These are phyloP conservation scores for Calephelis nemesis DNA, from an alignment of 1,140 invertebrate genomes.

Conservation along the genomic window DNA sequence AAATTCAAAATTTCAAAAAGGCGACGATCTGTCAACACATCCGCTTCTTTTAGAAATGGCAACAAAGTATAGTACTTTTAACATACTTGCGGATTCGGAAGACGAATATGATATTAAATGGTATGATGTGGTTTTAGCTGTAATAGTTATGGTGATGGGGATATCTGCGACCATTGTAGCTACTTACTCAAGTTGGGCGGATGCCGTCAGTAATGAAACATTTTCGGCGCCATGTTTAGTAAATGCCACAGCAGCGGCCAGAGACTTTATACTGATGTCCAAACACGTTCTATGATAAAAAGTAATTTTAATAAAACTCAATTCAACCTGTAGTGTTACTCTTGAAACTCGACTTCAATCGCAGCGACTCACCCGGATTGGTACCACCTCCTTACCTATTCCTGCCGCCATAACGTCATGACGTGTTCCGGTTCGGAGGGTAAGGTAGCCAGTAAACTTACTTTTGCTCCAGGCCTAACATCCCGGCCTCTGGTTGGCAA, in stretches of 20 bases:
- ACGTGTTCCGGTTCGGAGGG: no score
- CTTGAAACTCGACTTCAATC: no score
- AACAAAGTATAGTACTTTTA: slow-evolving; percentile 61
- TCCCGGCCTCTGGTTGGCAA: no score
- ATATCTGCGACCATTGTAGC: slow-evolving; percentile 80
- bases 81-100: slow-evolving; percentile 35
- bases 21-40: slow-evolving; percentile 47
- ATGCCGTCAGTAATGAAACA: slow-evolving; percentile 79
- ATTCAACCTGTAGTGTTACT: neutral
- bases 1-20: slow-evolving; percentile 23
- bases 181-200: slow-evolving; percentile 82
- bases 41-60: slow-evolving; percentile 41
- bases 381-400: no score
- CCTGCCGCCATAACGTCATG: no score
- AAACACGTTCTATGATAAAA: slow-evolving; percentile 1
- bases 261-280: slow-evolving; percentile 47
- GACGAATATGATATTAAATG: slow-evolving; percentile 53
- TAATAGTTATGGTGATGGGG: slow-evolving; percentile 78
- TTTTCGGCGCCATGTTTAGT: slow-evolving; percentile 83
- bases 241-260: slow-evolving; percentile 76
- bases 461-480: no score
- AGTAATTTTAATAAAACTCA: no score
- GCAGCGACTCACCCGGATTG: no score
- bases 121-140: slow-evolving; percentile 67
- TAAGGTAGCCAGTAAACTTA: no score